A percentile compares a stretch with the other conserved stretches of the same genome.
Evolutionary conservation across 2,797 vertebrate species (phyloP).

Genomic region (Heterohyrax brucei): DNA sequence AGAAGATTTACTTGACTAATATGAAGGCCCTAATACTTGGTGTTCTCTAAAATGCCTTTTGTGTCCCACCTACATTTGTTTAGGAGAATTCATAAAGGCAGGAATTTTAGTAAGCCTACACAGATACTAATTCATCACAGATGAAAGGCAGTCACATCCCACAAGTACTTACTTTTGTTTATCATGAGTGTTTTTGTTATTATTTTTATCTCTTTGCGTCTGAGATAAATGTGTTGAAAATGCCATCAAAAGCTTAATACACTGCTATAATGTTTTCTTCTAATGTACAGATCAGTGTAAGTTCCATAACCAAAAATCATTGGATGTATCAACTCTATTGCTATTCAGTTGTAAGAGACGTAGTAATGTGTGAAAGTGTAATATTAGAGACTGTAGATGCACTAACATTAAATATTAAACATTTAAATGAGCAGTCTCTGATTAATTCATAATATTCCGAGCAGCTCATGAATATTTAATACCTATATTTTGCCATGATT

Average conservation of each 20-base stretch:
- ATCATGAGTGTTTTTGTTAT: conserved; percentile 81
- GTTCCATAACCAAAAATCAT: conserved; percentile 73
- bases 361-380: conserved; percentile 81
- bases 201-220: conserved; percentile 79
- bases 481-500: conserved; percentile 89
- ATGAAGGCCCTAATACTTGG: conserved; percentile 81
- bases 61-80: conserved; percentile 83
- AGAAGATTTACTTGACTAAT: conserved; percentile 85
- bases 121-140: conserved; percentile 86
- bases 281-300: conserved; percentile 67
- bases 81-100: conserved; percentile 84
- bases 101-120: conserved; percentile 87
- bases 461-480: conserved; percentile 91
- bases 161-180: conserved; percentile 82
- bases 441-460: conserved; percentile 93
- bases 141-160: conserved; percentile 86
- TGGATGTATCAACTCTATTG: conserved; percentile 74
- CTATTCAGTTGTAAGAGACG: conserved; percentile 76
- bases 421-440: conserved; percentile 91
- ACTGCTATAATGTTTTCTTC: conserved; percentile 51
- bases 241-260: conserved; percentile 71
- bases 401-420: conserved; percentile 93
- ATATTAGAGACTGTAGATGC: conserved; percentile 88
- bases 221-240: conserved; percentile 78
- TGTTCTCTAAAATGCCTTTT: conserved; percentile 84